Percentiles rank a stretch among this genome's conserved stretches.
These are phyloP conservation scores for Sorex maritimensis DNA, from an alignment of 2,797 vertebrate species.

Conservation along the genomic window DNA sequence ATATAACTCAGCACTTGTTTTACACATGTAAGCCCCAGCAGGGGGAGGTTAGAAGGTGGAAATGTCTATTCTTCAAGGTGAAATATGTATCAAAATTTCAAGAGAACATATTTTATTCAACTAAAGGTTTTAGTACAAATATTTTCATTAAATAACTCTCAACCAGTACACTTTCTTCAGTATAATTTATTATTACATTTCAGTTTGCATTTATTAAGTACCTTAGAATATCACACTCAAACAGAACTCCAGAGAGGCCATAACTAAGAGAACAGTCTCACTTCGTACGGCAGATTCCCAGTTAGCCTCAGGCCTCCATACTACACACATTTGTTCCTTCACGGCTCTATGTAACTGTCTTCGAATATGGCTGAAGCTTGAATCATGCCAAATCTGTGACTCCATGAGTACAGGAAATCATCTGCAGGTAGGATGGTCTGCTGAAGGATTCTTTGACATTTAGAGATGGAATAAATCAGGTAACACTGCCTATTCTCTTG, in stretches of 20 bases:
- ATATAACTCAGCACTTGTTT: no score
- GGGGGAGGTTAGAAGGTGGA: no score
- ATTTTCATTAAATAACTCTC: slow-evolving; percentile 69
- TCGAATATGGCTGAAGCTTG: neutral
- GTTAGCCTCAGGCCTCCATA: neutral
- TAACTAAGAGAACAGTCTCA: slow-evolving; percentile 63
- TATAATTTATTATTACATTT: slow-evolving; percentile 74
- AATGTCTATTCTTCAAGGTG: slow-evolving; percentile 44
- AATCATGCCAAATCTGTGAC: slow-evolving; percentile 61
- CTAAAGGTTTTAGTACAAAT: neutral
- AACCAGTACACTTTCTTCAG: slow-evolving; percentile 59
- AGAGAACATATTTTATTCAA: slow-evolving; percentile 50
- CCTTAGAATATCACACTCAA: slow-evolving; percentile 79
- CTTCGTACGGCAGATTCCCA: slow-evolving; percentile 49
- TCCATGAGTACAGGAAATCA: slow-evolving; percentile 14
- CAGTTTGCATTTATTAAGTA: slow-evolving; percentile 79
- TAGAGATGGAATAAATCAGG: slow-evolving; percentile 67
- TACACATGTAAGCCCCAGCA: no score
- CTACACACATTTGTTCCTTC: neutral
- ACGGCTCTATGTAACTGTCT: slow-evolving; percentile 48
- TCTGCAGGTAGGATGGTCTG: slow-evolving; percentile 1
- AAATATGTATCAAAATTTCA: slow-evolving; percentile 53
- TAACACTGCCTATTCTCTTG: slow-evolving; percentile 52
- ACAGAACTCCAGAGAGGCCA: slow-evolving; percentile 63
- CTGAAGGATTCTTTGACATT: slow-evolving; percentile 27